These are phyloP conservation scores for Heliconius eleuchia DNA, from an alignment of 1,140 invertebrate species.

Conservation along the genomic window DNA sequence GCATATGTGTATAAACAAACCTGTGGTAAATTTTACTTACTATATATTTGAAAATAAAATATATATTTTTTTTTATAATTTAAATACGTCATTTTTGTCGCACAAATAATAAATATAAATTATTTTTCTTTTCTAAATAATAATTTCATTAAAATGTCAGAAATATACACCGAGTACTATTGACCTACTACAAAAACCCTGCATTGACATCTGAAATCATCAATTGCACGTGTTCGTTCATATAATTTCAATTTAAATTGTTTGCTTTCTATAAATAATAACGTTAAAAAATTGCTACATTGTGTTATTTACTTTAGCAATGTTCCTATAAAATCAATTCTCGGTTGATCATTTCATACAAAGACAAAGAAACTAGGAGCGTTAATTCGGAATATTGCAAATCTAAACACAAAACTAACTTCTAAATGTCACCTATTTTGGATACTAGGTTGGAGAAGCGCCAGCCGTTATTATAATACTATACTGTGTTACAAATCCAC, in stretches of 20 bases:
- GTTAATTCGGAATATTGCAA: background rate
- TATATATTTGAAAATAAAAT: background rate
- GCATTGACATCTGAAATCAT: background rate
- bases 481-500: slow-evolving; percentile 38
- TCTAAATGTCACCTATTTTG: slow-evolving; percentile 27
- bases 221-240: background rate
- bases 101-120: background rate
- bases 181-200: background rate
- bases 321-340: background rate
- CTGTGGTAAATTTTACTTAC: background rate
- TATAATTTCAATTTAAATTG: background rate
- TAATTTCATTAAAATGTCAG: too few relatives aligned
- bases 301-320: background rate
- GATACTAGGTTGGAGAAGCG: slow-evolving; percentile 31
- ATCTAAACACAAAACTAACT: slow-evolving; percentile 3
- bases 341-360: background rate
- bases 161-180: too few relatives aligned
- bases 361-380: background rate
- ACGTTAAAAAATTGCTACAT: background rate
- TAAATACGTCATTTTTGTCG: background rate
- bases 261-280: background rate
- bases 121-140: background rate
- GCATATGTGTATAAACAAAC: background rate
- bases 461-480: slow-evolving; percentile 40
- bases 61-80: background rate